Percentiles rank a stretch among this genome's conserved stretches.
phyloP scores from a whole-genome alignment of 2,113 vertebrate genomes.

The Colossoma macropomum region DNA sequence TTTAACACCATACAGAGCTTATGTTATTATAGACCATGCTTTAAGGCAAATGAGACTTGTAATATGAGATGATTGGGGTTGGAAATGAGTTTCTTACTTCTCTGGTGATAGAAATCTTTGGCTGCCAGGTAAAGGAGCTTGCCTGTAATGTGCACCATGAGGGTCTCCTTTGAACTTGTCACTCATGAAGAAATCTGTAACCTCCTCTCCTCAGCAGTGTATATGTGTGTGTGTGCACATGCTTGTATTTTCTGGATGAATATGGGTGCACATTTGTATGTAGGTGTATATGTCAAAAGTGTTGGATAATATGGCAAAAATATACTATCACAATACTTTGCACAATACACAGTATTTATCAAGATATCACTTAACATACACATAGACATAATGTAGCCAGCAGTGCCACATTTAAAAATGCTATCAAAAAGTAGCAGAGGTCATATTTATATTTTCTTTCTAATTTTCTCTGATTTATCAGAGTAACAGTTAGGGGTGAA shows the following conservation, averaged over 20 bases:
- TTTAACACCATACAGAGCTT: not conserved
- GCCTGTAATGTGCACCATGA: conserved; percentile 37
- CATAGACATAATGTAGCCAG: no score
- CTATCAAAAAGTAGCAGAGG: no score
- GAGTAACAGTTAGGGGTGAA: no score
- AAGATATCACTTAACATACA: no score
- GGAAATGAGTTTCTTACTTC: not conserved
- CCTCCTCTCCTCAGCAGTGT: not conserved
- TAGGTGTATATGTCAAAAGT: not conserved
- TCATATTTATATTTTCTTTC: no score
- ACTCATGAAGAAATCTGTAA: conserved; percentile 45
- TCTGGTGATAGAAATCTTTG: conserved; percentile 34
- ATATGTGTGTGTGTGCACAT: conserved; percentile 31
- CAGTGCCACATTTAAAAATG: no score
- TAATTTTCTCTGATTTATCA: no score
- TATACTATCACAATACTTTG: no score
- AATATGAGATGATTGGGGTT: not conserved
- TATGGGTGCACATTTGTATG: not conserved
- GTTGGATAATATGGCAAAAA: no score
- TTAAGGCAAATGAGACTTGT: not conserved
- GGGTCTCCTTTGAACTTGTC: conserved; percentile 49
- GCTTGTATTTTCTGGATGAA: not conserved
- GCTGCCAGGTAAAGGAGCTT: conserved; percentile 18
- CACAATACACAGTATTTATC: no score
- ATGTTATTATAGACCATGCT: not conserved